phyloP scores from a whole-genome alignment of 2,797 vertebrate genomes.

The Coluber constrictor region DNA sequence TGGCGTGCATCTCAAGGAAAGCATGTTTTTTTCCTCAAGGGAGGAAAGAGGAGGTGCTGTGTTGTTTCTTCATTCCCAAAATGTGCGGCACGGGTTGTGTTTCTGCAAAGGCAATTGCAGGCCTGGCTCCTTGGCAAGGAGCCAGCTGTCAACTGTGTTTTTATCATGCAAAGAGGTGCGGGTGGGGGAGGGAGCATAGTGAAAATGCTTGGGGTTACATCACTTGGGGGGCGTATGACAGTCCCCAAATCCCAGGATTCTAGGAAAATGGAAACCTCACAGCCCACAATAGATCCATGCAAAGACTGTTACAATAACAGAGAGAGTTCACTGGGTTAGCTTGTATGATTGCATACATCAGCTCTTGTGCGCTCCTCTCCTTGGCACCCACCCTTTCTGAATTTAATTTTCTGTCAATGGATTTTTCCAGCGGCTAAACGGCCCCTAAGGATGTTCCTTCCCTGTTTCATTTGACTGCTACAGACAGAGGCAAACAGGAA shows the following conservation, averaged over 20 bases:
- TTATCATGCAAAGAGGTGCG: background rate
- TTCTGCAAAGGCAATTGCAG: background rate
- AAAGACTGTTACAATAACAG: background rate
- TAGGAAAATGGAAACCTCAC: background rate
- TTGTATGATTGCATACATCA: background rate
- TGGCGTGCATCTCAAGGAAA: background rate
- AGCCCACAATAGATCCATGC: background rate
- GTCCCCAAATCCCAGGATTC: background rate
- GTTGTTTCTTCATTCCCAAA: background rate
- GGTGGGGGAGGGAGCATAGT: background rate
- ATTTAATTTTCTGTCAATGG: background rate
- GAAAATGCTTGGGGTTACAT: conserved; percentile 3
- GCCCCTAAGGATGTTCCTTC: background rate
- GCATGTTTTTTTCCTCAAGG: background rate
- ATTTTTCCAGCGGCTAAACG: background rate
- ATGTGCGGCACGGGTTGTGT: background rate
- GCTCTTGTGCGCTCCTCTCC: background rate
- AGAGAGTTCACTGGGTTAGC: background rate
- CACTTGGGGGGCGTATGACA: background rate
- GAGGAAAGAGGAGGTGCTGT: background rate
- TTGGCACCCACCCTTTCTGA: background rate
- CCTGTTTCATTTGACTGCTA: background rate
- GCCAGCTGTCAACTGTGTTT: conserved; percentile 18
- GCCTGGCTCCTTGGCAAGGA: background rate
- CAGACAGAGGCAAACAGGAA: background rate